Base-by-base conservation (phyloP, 1,140 invertebrate genomes). In the Octopus sinensis region DNA sequence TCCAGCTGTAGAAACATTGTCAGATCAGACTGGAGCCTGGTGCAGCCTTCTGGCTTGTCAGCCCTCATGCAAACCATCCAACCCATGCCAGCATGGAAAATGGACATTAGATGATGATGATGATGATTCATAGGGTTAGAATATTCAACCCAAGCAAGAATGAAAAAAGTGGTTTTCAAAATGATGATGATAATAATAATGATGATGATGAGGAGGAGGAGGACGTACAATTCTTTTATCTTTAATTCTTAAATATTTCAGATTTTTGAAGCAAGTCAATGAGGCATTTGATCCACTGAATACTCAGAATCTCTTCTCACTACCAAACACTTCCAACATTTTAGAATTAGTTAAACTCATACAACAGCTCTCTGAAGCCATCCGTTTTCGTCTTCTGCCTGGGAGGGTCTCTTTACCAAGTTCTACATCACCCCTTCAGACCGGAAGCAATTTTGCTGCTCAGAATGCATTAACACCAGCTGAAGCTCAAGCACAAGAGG, bases 331-430 rank as follows among this genome's bases (percentile, higher is more conserved):
- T 30, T 86, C 84, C 73, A 89, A 92, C 87, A 88, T 92, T 54
- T 84, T 92, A 75, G 92, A 92, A 83, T 83, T 93, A 51, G 86
- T 90, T 12, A 88, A 91, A 80, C 90, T 89, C 4, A 92, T 90
- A 80, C 91, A 88, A 81, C 90, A 92, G 82, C 85, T 93, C 4
- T 86, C 91, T 0, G 91, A 93, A 83, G 88, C 91, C 17, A 85
- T 93, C 0, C 91, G 90, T 84, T 90, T 92, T 84, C 91, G 92
- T 80, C 88, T 93, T 71, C 87, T 93, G 9, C 89, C 89, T 2
- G 85, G 87, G 51, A 84, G 87, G 43, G 82, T 85, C 9, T 79
- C 84, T 7, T 73, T 82, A n/a, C 76, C 79, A 17, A 80, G 75
- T 68, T 73, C 10, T 73, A 79, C 76, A 13, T 52, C 82, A 54